Conservation (phyloP, 2,797 vertebrate genomes). For the Lagorchestes hirsutus region DNA sequence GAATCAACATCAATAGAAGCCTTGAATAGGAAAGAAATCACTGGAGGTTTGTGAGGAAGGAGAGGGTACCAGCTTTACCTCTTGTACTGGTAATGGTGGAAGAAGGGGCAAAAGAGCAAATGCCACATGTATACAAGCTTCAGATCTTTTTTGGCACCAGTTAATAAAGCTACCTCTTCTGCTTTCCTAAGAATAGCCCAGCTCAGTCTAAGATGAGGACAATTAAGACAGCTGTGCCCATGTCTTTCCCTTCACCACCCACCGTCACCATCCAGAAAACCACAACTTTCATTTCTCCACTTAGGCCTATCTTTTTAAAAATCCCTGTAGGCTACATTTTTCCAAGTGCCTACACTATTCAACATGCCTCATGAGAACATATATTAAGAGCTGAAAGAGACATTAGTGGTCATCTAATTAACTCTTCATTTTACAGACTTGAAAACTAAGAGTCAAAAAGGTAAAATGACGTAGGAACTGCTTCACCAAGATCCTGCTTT, state of each 20-base stretch:
- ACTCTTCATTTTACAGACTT: neutral
- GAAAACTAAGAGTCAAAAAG: neutral
- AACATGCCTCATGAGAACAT: neutral
- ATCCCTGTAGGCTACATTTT: neutral
- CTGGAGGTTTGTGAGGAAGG: neutral
- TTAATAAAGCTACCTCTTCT: neutral
- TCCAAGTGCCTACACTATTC: neutral
- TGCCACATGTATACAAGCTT: neutral
- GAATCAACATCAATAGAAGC: neutral
- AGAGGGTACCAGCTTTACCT: neutral
- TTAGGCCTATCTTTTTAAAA: neutral
- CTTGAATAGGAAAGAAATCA: neutral
- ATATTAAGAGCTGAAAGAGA: neutral
- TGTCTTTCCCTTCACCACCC: neutral
- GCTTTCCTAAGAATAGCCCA: neutral
- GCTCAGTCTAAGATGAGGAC: neutral
- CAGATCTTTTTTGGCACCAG: neutral
- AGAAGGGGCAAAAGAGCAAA: neutral
- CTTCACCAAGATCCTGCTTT: neutral
- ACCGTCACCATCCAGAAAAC: neutral
- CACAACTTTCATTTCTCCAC: neutral
- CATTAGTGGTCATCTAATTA: neutral
- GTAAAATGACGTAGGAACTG: neutral
- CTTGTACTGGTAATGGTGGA: neutral
- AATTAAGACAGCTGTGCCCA: neutral